A percentile compares a stretch with the other conserved stretches of the same genome.
phyloP scores from a whole-genome alignment of 37 sponge, comb jelly and placozoan genomes.

The Agelas oroides region DNA sequence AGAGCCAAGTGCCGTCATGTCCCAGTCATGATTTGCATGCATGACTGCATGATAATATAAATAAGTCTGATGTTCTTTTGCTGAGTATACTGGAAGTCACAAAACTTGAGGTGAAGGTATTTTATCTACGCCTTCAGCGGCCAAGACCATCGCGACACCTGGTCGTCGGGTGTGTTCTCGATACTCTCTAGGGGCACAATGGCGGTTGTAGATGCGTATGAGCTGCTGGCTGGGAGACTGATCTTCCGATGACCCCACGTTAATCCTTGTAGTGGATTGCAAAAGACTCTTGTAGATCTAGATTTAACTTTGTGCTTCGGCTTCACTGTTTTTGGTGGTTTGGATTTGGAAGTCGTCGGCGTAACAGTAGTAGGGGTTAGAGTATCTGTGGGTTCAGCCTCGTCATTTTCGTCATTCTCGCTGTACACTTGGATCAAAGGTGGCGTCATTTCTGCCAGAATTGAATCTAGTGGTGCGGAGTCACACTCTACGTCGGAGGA shows the following conservation, averaged over 20 bases:
- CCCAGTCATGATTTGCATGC: no score
- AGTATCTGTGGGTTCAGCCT: neutral
- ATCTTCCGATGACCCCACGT: neutral
- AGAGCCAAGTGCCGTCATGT: no score
- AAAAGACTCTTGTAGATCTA: neutral
- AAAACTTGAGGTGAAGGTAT: neutral
- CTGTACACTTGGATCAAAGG: neutral
- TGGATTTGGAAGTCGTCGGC: neutral
- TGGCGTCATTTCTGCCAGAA: slow-evolving; percentile 42
- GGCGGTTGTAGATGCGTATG: no score
- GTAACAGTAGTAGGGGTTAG: neutral
- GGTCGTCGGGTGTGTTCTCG: slow-evolving; percentile 27
- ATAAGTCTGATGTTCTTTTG: no score
- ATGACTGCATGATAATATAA: neutral
- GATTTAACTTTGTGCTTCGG: slow-evolving; percentile 33
- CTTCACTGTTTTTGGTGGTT: neutral
- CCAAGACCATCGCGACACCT: slow-evolving; percentile 72
- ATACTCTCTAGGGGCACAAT: slow-evolving; percentile 12
- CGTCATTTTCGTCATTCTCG: neutral
- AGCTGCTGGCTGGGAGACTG: neutral
- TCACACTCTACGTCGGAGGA: slow-evolving; percentile 11
- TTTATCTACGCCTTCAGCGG: slow-evolving; percentile 31
- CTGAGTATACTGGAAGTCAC: neutral
- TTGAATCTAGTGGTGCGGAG: slow-evolving; percentile 35
- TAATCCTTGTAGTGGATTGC: slow-evolving; percentile 37